These are phyloP conservation scores for Caloenas nicobarica DNA, from an alignment of 2,113 vertebrate species.

Conservation along the genomic window DNA sequence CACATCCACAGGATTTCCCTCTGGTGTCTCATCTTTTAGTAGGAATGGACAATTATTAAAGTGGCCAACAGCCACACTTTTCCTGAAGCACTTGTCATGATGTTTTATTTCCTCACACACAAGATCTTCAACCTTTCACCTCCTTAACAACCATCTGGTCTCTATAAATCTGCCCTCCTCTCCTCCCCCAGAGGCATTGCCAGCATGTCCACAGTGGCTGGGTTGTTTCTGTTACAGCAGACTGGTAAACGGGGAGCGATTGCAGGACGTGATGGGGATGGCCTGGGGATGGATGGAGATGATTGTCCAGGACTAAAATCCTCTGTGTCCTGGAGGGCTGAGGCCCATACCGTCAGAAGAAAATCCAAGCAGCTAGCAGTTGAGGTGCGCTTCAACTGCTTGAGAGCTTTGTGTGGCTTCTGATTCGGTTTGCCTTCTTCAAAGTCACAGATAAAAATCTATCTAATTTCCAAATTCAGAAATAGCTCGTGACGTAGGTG, in stretches of 20 bases:
- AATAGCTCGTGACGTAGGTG: neutral
- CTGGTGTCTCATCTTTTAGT: neutral
- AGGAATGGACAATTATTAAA: neutral
- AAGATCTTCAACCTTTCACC: neutral
- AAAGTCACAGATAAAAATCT: neutral
- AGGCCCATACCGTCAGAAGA: neutral
- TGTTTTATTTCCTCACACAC: neutral
- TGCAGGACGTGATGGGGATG: neutral
- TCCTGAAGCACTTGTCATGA: neutral
- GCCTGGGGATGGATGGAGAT: too few relatives aligned
- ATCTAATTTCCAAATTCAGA: neutral
- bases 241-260: neutral
- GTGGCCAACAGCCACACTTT: neutral
- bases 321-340: neutral
- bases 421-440: neutral
- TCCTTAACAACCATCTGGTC: neutral
- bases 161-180: neutral
- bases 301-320: neutral
- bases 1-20: neutral
- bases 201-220: neutral
- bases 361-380: neutral
- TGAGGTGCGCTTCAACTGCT: neutral
- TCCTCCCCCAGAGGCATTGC: neutral
- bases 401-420: neutral
- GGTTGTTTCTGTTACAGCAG: neutral